Base-by-base conservation (phyloP, 2,797 vertebrate genomes). In the Cephalopachus bancanus region DNA sequence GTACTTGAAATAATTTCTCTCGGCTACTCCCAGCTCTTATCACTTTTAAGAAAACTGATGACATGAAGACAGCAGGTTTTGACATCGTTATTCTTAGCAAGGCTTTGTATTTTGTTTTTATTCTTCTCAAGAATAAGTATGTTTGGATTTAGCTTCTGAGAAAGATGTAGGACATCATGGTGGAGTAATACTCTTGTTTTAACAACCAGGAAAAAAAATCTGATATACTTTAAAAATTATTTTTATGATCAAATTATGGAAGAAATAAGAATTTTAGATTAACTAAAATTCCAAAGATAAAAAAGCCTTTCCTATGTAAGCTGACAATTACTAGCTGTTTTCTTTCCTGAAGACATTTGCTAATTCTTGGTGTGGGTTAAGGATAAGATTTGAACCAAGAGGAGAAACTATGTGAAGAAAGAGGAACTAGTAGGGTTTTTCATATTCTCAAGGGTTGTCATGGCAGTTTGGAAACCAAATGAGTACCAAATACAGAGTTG, bases 141-240 rank as follows among this genome's bases (percentile, higher is more conserved):
- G 86, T 79, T 95, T 72, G 51, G 12, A 64, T 92, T 92, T 80
- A 86, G 69, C 60, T 95, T 89, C 33, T 83, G 20, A 57, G n/a
- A 89, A 89, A 37, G 51, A 62, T 69, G 10, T 10, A 71, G 60
- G 17, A 62, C 19, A 88, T 64, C 71, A 79, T 5, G 19, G 62
- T n/a, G 22, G 19, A 80, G 7, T 26, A 92, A 64, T 19, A 91
- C 16, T 71, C 64, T 80, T 64, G 5, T 89, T 92, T 85, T 89
- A 89, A 81, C n/a, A 95, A 95, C 26, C 20, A 67, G 51, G 57
- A 57, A 28, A 64, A 76, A 62, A 75, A 62, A 7, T 4, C 7
- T 64, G 44, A 71, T 69, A 81, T 12, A 71, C 3, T 53, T 8
- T 53, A 83, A 86, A 95, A 81, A 64, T 19, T 44, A 44, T 37